phyloP scores from a whole-genome alignment of 2,888 invertebrate species.

The Parasteatoda lunata region DNA sequence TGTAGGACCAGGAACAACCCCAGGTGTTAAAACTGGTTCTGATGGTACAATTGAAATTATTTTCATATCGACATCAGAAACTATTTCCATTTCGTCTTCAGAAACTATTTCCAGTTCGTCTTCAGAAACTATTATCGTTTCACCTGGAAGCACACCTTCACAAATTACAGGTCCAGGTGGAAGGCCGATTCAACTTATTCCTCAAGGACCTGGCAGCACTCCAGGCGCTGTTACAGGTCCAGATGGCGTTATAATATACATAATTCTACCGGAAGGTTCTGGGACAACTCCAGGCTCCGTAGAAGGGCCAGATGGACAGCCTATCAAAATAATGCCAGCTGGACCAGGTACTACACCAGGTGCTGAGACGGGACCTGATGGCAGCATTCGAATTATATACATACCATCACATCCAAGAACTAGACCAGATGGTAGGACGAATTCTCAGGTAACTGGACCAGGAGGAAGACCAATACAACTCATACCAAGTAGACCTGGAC shows the following conservation, averaged over 20 bases:
- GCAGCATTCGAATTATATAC: background rate
- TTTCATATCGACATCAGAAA: no score
- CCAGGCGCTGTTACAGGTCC: no score
- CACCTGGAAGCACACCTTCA: no score
- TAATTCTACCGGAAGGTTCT: background rate
- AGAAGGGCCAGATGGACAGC: background rate
- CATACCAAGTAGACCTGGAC: background rate
- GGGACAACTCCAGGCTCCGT: background rate
- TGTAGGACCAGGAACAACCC: no score
- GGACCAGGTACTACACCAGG: conserved; percentile 1
- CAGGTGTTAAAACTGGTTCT: background rate
- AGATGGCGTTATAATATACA: conserved; percentile 5
- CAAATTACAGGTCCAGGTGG: no score
- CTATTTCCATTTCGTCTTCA: no score
- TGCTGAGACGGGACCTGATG: background rate
- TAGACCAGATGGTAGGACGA: background rate
- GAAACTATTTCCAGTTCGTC: no score
- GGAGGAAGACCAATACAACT: background rate
- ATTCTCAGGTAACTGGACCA: background rate
- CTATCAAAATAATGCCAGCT: background rate
- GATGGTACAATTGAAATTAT: no score
- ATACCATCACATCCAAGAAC: background rate
- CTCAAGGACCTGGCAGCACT: no score
- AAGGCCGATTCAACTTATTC: no score
- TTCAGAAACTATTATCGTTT: no score